These are phyloP conservation scores for Dolichallabes microphthalmus DNA, from an alignment of 2,113 vertebrate species.

Conservation along the genomic window DNA sequence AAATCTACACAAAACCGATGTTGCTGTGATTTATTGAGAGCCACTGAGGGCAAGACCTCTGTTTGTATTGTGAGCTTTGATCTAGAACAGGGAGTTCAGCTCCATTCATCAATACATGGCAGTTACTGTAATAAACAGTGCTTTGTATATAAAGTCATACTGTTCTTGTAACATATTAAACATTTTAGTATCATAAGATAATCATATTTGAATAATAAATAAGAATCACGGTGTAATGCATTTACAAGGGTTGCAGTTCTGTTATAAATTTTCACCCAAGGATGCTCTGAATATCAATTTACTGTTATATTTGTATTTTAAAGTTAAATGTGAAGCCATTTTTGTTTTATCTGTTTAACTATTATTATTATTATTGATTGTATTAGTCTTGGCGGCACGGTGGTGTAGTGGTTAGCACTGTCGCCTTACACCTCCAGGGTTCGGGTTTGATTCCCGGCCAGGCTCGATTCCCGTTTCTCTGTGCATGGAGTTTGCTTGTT, in stretches of 20 bases:
- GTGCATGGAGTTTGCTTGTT: too few relatives aligned
- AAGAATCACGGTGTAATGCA: background rate
- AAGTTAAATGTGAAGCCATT: too few relatives aligned
- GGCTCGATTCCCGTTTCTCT: too few relatives aligned
- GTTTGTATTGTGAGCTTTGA: slow-evolving; percentile 13
- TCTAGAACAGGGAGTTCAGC: background rate
- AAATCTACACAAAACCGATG: slow-evolving; percentile 23
- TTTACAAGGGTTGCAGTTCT: background rate
- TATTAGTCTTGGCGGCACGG: too few relatives aligned
- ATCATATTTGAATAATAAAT: background rate
- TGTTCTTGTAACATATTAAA: slow-evolving; percentile 3
- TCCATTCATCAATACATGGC: background rate
- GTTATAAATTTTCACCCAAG: background rate
- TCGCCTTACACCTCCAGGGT: too few relatives aligned
- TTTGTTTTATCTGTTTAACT: too few relatives aligned
- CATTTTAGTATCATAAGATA: background rate
- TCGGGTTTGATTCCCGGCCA: too few relatives aligned
- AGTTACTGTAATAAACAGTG: background rate
- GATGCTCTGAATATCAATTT: background rate
- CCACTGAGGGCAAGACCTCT: slow-evolving; percentile 2
- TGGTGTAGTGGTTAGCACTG: too few relatives aligned
- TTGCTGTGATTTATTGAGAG: slow-evolving; percentile 11
- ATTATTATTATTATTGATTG: background rate
- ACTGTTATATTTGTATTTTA: too few relatives aligned
- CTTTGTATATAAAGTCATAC: background rate